Percentiles rank a stretch among this genome's conserved stretches.
Conservation (phyloP, 2,888 invertebrate species). For the Lasioglossum morio region DNA sequence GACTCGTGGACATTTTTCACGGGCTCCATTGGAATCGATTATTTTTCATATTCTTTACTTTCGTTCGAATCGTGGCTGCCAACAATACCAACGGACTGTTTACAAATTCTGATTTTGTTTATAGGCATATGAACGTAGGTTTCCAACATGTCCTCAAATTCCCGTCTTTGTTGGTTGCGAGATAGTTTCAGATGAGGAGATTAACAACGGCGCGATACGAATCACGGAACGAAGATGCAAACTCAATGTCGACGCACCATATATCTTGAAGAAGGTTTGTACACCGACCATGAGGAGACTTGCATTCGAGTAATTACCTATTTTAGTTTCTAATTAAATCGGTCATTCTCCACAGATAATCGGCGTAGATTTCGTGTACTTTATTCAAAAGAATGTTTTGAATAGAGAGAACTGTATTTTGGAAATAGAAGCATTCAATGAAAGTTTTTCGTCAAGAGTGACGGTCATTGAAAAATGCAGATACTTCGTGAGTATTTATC, state of each 20-base stretch:
- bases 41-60: background rate
- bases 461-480: conserved; percentile 94
- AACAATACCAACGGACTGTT: background rate
- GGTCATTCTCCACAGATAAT: conserved; percentile 88
- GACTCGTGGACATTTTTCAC: background rate
- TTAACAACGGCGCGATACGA: conserved; percentile 91
- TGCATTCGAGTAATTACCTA: background rate
- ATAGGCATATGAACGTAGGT: conserved; percentile 97
- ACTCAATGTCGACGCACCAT: conserved; percentile 96
- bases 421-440: conserved; percentile 96
- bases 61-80: background rate
- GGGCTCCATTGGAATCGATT: background rate
- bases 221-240: conserved; percentile 94
- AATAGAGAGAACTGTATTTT: conserved; percentile 92
- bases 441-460: conserved; percentile 94
- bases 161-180: conserved; percentile 96
- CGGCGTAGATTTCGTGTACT: conserved; percentile 95
- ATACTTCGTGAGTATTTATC: conserved; percentile 90
- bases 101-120: conserved; percentile 65
- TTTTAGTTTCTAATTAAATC: background rate
- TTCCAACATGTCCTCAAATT: conserved; percentile 97
- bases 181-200: conserved; percentile 91
- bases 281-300: background rate
- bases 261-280: conserved; percentile 94
- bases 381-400: conserved; percentile 95